phyloP scores from a whole-genome alignment of 1,140 invertebrate genomes.

The Argopecten irradians region DNA sequence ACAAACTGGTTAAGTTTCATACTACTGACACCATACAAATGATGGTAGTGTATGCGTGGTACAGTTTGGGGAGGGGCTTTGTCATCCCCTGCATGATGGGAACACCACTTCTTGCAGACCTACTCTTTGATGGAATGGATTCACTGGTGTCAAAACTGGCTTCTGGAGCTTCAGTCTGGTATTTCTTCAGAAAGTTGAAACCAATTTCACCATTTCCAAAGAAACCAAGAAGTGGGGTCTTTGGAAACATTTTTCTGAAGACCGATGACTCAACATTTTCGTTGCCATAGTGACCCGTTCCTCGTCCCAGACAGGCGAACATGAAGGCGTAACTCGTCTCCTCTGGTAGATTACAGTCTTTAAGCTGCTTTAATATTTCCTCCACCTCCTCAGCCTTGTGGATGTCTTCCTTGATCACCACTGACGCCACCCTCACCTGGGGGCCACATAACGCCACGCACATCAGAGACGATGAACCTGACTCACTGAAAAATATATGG shows the following conservation, averaged over 20 bases:
- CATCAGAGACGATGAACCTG: constrained; percentile 36
- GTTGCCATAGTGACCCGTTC: constrained; percentile 72
- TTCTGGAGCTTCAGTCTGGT: neutral
- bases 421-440: constrained; percentile 68
- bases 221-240: constrained; percentile 80
- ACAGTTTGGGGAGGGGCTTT: constrained; percentile 54
- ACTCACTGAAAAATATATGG: constrained; percentile 30
- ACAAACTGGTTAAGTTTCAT: constrained; percentile 42
- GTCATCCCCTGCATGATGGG: constrained; percentile 11
- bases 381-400: constrained; percentile 61
- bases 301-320: constrained; percentile 81
- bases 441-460: constrained; percentile 72
- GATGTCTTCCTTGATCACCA: constrained; percentile 66
- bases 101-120: neutral
- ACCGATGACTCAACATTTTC: constrained; percentile 79
- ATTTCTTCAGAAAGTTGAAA: constrained; percentile 70
- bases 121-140: neutral
- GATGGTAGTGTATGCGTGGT: constrained; percentile 75
- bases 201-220: constrained; percentile 83
- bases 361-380: constrained; percentile 68
- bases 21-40: constrained; percentile 65
- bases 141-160: neutral
- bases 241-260: constrained; percentile 81
- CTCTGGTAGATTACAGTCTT: constrained; percentile 70
- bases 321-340: constrained; percentile 79